A percentile compares a stretch with the other conserved stretches of the same genome.
These are phyloP conservation scores for Phalanger gymnotis DNA, from an alignment of 2,797 vertebrate species.

Conservation along the genomic window DNA sequence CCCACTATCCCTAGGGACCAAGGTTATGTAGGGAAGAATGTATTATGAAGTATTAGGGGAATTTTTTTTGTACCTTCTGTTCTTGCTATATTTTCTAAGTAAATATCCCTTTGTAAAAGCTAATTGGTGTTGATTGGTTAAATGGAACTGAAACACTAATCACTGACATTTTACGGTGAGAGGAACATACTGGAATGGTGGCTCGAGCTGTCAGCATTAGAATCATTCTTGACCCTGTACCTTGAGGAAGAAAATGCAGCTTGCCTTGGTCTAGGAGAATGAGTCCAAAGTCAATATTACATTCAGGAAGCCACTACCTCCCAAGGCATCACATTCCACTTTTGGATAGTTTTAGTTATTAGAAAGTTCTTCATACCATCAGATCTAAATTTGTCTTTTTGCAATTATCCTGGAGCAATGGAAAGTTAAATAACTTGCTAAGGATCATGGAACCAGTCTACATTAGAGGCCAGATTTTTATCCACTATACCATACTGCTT, in stretches of 20 bases:
- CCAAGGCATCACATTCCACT: neutral
- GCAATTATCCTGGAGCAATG: neutral
- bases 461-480: neutral
- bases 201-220: neutral
- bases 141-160: no score
- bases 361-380: neutral
- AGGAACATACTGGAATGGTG: neutral
- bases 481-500: neutral
- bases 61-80: no score
- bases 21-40: no score
- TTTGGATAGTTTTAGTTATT: neutral
- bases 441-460: constrained; percentile 7
- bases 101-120: no score
- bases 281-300: neutral
- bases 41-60: no score
- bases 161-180: neutral
- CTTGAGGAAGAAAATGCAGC: neutral
- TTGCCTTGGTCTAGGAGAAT: neutral
- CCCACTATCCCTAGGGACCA: no score
- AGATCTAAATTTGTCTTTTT: neutral
- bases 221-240: neutral
- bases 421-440: constrained; percentile 29
- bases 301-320: neutral
- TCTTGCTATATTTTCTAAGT: no score
- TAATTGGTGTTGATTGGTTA: no score